These are phyloP conservation scores for Microcebus tavaratra DNA, from an alignment of 2,113 vertebrate species.

Conservation along the genomic window DNA sequence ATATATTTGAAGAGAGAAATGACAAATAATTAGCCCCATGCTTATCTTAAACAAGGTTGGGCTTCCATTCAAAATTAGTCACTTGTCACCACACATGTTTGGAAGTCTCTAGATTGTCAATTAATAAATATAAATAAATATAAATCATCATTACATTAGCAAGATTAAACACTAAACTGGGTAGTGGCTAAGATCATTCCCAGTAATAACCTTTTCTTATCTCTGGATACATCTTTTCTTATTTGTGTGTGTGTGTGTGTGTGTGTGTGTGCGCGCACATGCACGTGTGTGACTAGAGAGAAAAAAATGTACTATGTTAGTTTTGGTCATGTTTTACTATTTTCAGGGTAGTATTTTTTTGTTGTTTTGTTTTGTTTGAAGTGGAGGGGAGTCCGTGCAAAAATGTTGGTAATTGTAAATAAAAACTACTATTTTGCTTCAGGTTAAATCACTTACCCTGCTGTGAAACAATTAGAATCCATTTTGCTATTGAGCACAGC, in stretches of 20 bases:
- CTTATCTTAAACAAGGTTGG: slow-evolving; percentile 51
- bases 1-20: slow-evolving; percentile 50
- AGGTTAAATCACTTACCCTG: slow-evolving; percentile 79
- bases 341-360: not conserved
- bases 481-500: slow-evolving; percentile 75
- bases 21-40: not conserved
- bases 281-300: not conserved
- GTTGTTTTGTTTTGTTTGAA: slow-evolving; percentile 51
- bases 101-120: not conserved
- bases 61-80: slow-evolving; percentile 9
- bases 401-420: slow-evolving; percentile 67
- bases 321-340: not conserved
- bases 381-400: not conserved
- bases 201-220: not conserved
- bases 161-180: not conserved
- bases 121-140: not conserved
- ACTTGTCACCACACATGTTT: not conserved
- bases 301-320: not conserved
- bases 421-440: slow-evolving; percentile 74
- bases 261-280: too few relatives aligned
- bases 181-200: not conserved
- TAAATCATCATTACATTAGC: not conserved
- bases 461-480: slow-evolving; percentile 81
- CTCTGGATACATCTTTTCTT: not conserved
- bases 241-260: not conserved